A percentile compares a stretch with the other conserved stretches of the same genome.
phyloP scores from a whole-genome alignment of 2,797 vertebrate genomes.

The Malurus leucopterus region DNA sequence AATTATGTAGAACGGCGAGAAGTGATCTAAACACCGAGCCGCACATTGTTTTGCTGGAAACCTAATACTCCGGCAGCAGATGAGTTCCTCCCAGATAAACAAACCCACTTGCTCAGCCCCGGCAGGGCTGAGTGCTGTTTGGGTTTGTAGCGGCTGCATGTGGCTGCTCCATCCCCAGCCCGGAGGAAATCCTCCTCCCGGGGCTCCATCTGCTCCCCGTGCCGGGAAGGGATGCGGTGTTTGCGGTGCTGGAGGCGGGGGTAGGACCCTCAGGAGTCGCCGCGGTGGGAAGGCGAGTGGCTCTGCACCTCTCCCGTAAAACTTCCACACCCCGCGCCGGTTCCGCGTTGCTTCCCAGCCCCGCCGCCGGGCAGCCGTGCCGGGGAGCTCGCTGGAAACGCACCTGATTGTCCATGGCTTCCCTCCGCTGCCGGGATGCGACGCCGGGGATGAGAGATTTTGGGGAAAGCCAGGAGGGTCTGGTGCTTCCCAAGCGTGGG shows the following conservation, averaged over 20 bases:
- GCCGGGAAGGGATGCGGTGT: background rate
- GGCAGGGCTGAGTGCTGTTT: constrained; percentile 9
- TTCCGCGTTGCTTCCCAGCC: constrained; percentile 22
- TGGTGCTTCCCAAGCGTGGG: fast-evolving
- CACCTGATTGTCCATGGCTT: background rate
- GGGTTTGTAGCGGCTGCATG: constrained; percentile 3
- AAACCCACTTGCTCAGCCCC: constrained; percentile 45
- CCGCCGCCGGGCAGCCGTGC: background rate
- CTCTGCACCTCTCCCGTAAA: background rate
- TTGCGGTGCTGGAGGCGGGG: background rate
- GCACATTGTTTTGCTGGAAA: constrained; percentile 52
- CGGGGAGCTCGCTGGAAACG: background rate
- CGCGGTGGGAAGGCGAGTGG: background rate
- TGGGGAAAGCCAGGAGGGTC: fast-evolving
- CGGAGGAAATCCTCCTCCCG: constrained; percentile 10
- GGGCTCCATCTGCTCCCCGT: constrained; percentile 1
- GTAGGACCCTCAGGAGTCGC: background rate
- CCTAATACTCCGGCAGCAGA: constrained; percentile 22
- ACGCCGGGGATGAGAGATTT: background rate
- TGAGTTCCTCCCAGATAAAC: constrained; percentile 57
- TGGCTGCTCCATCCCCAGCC: background rate
- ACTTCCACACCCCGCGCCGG: background rate
- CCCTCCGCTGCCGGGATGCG: background rate
- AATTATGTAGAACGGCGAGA: constrained; percentile 46
- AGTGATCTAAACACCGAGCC: background rate